A percentile compares a stretch with the other conserved stretches of the same genome.
Conservation (phyloP, 2,797 vertebrate genomes). For the Muraenolepis orangiensis region DNA sequence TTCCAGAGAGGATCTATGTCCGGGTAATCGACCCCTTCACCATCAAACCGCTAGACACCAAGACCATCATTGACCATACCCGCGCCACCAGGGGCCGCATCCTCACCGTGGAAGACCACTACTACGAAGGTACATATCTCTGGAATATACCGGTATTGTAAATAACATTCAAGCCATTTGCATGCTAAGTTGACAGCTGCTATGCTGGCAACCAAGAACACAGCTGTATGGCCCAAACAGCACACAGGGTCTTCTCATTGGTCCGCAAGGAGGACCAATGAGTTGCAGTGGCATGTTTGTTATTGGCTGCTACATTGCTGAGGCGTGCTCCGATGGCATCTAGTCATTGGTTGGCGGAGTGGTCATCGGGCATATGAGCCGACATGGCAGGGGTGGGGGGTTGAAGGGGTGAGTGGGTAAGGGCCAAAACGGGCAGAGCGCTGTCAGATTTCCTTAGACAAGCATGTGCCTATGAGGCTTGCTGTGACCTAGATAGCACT, state of each 20-base stretch:
- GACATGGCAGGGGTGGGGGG: slow-evolving; percentile 39
- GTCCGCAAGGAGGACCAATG: slow-evolving; percentile 27
- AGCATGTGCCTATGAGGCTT: slow-evolving; percentile 62
- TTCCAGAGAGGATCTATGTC: slow-evolving; percentile 83
- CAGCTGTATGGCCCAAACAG: slow-evolving; percentile 17
- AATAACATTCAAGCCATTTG: slow-evolving; percentile 22
- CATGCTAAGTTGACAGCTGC: slow-evolving; percentile 38
- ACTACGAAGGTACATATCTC: slow-evolving; percentile 81
- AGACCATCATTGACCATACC: slow-evolving; percentile 86
- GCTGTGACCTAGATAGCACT: slow-evolving; percentile 73
- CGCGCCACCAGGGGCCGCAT: slow-evolving; percentile 86
- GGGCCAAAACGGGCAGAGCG: slow-evolving; percentile 55
- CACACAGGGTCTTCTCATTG: slow-evolving; percentile 40
- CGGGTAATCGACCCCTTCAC: slow-evolving; percentile 91
- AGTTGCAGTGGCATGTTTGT: slow-evolving; percentile 42
- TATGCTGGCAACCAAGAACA: slow-evolving; percentile 28
- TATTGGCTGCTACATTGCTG: slow-evolving; percentile 48
- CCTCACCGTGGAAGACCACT: slow-evolving; percentile 94
- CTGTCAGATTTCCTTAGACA: slow-evolving; percentile 75
- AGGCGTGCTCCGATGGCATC: slow-evolving; percentile 45
- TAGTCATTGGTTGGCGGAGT: slow-evolving; percentile 49
- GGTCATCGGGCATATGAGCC: slow-evolving; percentile 22
- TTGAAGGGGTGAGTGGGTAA: slow-evolving; percentile 29
- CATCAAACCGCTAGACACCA: slow-evolving; percentile 90
- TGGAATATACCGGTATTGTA: background rate